phyloP scores from a whole-genome alignment of 2,888 invertebrate species.

The Shargacucullia verbasci region DNA sequence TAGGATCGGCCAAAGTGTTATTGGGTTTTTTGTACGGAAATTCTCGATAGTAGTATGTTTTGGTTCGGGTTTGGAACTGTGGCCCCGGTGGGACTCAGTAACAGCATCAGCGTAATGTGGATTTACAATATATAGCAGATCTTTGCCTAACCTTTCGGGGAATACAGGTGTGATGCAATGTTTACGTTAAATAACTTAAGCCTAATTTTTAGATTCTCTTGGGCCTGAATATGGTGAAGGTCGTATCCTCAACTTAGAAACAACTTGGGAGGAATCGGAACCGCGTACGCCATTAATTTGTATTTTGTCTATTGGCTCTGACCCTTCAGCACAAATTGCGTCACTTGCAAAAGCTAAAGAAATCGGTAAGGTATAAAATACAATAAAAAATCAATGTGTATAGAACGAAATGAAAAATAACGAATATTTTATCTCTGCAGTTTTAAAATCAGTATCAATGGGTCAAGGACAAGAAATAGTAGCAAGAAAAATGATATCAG shows the following conservation, averaged over 20 bases:
- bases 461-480: constrained; percentile 98
- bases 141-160: no score
- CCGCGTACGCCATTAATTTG: constrained; percentile 96
- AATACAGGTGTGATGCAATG: no score
- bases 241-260: constrained; percentile 96
- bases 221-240: constrained; percentile 97
- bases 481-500: constrained; percentile 94
- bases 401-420: background rate
- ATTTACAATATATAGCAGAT: no score
- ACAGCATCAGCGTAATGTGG: no score
- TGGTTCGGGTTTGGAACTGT: no score
- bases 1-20: no score
- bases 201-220: constrained; percentile 90
- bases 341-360: constrained; percentile 95
- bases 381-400: no score
- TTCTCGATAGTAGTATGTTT: no score
- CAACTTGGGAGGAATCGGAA: constrained; percentile 96
- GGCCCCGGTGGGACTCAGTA: no score
- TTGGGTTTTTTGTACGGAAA: no score
- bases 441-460: constrained; percentile 96
- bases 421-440: constrained; percentile 78
- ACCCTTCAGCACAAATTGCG: constrained; percentile 98
- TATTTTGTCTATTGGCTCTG: constrained; percentile 97
- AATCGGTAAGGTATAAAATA: constrained; percentile 90
- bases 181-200: no score